Base-by-base conservation (phyloP, 2,797 vertebrate species). In the Manis javanica region DNA sequence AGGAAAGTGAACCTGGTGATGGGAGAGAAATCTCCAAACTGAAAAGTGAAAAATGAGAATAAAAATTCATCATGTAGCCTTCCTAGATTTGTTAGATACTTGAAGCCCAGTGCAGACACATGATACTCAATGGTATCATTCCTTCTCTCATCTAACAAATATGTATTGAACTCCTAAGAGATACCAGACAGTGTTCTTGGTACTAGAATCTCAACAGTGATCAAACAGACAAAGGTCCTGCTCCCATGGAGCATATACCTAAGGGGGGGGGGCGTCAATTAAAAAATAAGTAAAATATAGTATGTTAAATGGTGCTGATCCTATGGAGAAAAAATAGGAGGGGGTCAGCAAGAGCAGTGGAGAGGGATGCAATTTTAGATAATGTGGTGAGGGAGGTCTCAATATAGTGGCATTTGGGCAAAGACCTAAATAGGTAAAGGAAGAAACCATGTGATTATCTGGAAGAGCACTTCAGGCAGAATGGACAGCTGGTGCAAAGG, bases 141-240 rank as follows among this genome's bases (percentile, higher is more conserved):
- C 23, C 37, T 68, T 86, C 34, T 4, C 31, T 21, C 49, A 9
- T 19, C 37, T 5, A 75, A 64, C 21, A 90, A 64, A 26, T 13
- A 31, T 0, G 1, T 1, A 10, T 5, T 37, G 37, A 78, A 59
- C 29, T 15, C 26, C 12, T 78, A 4, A 29, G 8, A 4, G 2
- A 10, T 12, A 57, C 16, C 39, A 61, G 42, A 24, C 24, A 29
- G n/a, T 34, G 6, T 78, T 77, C n/a, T 69, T 7, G 3, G 46
- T 66, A 11, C 51, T 84, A 31, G 53, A n/a, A 42, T 46, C 66
- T 69, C 74, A 29, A 24, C 11, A 29, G 51, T 21, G 24, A 88
- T 10, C 53, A 12, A n/a, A 53, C 46, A 57, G 16, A 78, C 18
- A 10, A 37, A 87, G 66, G 16, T 12, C 21, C 37, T 37, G 19